A percentile compares a stretch with the other conserved stretches of the same genome.
phyloP scores from a whole-genome alignment of 1,140 invertebrate genomes.

The Bombus ignitus region DNA sequence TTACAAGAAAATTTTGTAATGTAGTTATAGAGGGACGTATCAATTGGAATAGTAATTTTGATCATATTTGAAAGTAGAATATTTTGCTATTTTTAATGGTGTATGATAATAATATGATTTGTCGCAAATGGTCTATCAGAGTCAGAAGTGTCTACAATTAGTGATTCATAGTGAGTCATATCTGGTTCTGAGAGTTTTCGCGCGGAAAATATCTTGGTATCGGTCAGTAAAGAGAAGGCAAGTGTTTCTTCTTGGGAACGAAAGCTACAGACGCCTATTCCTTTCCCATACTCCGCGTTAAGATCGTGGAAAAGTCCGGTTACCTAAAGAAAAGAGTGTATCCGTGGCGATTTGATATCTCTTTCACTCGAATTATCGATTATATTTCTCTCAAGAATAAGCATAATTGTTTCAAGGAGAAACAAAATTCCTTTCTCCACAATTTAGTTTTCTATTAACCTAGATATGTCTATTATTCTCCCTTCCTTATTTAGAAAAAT shows the following conservation, averaged over 20 bases:
- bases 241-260: constrained; percentile 67
- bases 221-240: constrained; percentile 53
- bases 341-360: neutral
- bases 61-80: too few species aligned
- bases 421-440: neutral
- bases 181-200: constrained; percentile 19
- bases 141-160: neutral
- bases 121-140: too few species aligned
- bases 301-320: constrained; percentile 57
- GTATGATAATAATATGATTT: too few species aligned
- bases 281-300: constrained; percentile 70
- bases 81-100: too few species aligned
- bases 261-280: constrained; percentile 70
- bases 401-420: neutral
- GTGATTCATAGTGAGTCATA: neutral
- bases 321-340: constrained; percentile 49
- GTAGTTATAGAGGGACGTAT: too few species aligned
- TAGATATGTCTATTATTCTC: neutral
- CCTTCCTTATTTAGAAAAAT: neutral
- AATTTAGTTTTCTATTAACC: neutral
- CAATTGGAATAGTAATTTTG: too few species aligned
- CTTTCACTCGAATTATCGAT: too few species aligned
- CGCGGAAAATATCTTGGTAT: constrained; percentile 41
- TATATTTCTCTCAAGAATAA: neutral
- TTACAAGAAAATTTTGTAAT: too few species aligned